These are phyloP conservation scores for Crocidura indochinensis DNA, from an alignment of 2,797 vertebrate species.

Conservation along the genomic window DNA sequence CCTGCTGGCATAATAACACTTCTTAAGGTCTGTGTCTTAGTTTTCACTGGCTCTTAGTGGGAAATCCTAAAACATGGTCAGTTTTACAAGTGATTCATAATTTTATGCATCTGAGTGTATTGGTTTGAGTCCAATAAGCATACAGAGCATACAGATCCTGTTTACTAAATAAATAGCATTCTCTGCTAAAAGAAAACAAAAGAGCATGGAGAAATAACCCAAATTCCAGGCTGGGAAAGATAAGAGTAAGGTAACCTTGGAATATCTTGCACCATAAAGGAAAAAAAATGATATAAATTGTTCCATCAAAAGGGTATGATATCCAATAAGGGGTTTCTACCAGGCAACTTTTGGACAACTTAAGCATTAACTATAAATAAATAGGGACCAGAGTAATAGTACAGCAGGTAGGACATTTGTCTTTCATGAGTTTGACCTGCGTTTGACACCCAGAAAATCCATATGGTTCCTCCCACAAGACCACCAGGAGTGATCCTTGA, in stretches of 20 bases:
- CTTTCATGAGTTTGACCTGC: too few relatives aligned
- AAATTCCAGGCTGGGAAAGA: not conserved
- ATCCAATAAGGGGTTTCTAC: not conserved
- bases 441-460: too few relatives aligned
- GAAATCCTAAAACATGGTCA: not conserved
- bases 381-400: too few relatives aligned
- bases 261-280: not conserved
- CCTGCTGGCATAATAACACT: too few relatives aligned
- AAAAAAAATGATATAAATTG: not conserved
- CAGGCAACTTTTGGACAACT: not conserved
- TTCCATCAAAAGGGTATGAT: not conserved
- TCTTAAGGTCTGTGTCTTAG: too few relatives aligned
- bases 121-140: too few relatives aligned
- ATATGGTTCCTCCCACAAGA: too few relatives aligned
- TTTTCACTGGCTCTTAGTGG: too few relatives aligned
- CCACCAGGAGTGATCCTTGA: too few relatives aligned
- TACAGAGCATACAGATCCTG: not conserved
- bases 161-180: not conserved
- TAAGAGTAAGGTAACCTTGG: not conserved
- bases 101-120: not conserved
- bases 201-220: not conserved
- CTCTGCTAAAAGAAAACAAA: not conserved
- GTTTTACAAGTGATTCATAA: slow-evolving; percentile 1
- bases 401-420: too few relatives aligned
- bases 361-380: slow-evolving; percentile 9